Conservation (phyloP, 2,113 vertebrate genomes). For the Echinops telfairi region DNA sequence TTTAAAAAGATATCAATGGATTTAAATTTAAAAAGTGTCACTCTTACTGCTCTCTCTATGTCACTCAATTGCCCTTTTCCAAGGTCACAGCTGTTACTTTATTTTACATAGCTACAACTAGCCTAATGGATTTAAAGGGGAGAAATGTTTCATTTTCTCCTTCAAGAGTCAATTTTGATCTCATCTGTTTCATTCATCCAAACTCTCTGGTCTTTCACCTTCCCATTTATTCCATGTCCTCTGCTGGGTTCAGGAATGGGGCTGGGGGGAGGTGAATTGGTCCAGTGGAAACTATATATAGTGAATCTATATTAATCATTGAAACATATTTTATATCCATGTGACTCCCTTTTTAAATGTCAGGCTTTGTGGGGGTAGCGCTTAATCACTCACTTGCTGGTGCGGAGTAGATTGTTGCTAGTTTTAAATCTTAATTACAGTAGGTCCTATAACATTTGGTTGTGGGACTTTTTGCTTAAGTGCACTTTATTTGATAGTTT, state of each 20-base stretch:
- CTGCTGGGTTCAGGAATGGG: background rate
- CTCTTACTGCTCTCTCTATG: background rate
- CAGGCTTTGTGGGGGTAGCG: slow-evolving; percentile 48
- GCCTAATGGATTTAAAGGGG: background rate
- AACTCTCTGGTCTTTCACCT: slow-evolving; percentile 47
- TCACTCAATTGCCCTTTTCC: slow-evolving; percentile 3
- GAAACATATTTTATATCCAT: slow-evolving; percentile 26
- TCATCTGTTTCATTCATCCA: slow-evolving; percentile 65
- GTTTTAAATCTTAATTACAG: slow-evolving; percentile 37
- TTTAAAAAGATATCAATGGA: background rate
- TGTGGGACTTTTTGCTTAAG: slow-evolving; percentile 54
- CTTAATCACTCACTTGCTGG: slow-evolving; percentile 50
- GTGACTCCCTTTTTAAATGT: slow-evolving; percentile 54
- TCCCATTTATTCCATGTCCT: slow-evolving; percentile 55
- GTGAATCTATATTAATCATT: slow-evolving; percentile 66
- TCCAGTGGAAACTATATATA: slow-evolving; percentile 74
- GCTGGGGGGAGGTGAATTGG: slow-evolving; percentile 14
- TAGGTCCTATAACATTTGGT: background rate
- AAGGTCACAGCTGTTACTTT: background rate
- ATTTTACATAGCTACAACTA: slow-evolving; percentile 40
- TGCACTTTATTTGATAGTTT: background rate
- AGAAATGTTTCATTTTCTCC: slow-evolving; percentile 27
- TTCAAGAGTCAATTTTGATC: slow-evolving; percentile 17
- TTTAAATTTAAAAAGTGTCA: slow-evolving; percentile 10
- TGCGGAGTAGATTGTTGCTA: background rate